Evolutionary conservation across 2,888 invertebrate genomes (phyloP).

Genomic region (Lasioglossum oenotherae): DNA sequence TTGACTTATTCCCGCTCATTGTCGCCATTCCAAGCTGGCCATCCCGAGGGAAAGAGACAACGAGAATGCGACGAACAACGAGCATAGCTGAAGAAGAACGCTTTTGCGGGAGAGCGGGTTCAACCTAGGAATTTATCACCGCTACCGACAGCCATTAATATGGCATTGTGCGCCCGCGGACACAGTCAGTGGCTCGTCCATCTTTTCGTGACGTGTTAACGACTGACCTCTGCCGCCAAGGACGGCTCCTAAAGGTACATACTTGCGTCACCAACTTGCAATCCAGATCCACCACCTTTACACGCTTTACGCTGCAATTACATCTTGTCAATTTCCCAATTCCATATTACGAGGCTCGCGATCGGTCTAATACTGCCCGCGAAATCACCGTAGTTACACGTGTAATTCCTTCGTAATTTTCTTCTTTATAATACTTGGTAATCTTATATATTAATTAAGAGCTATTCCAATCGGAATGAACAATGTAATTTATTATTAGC

Average conservation of each 20-base stretch:
- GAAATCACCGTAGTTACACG: too few relatives aligned
- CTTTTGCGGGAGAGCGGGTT: conserved; percentile 64
- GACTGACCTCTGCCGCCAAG: conserved; percentile 71
- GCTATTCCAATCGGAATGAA: too few relatives aligned
- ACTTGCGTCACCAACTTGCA: conserved; percentile 44
- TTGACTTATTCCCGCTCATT: conserved; percentile 71
- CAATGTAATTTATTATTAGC: too few relatives aligned
- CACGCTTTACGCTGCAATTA: conserved; percentile 9
- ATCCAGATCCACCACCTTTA: conserved; percentile 57
- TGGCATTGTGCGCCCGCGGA: conserved; percentile 77
- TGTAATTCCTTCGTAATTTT: too few relatives aligned
- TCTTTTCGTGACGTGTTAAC: conserved; percentile 76
- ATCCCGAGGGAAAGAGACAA: conserved; percentile 40
- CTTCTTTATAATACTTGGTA: too few relatives aligned
- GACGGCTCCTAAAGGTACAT: conserved; percentile 60
- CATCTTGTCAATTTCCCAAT: neutral
- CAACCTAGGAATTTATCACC: conserved; percentile 76
- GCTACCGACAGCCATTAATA: conserved; percentile 81
- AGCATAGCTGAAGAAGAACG: conserved; percentile 44
- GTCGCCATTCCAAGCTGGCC: conserved; percentile 61
- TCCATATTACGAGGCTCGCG: neutral
- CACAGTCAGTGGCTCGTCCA: conserved; percentile 74
- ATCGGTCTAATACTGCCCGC: neutral
- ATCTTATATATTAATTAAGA: too few relatives aligned
- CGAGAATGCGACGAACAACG: conserved; percentile 43